Conservation (phyloP, 2,113 vertebrate genomes). For the Sinocyclocheilus maitianheensis region DNA sequence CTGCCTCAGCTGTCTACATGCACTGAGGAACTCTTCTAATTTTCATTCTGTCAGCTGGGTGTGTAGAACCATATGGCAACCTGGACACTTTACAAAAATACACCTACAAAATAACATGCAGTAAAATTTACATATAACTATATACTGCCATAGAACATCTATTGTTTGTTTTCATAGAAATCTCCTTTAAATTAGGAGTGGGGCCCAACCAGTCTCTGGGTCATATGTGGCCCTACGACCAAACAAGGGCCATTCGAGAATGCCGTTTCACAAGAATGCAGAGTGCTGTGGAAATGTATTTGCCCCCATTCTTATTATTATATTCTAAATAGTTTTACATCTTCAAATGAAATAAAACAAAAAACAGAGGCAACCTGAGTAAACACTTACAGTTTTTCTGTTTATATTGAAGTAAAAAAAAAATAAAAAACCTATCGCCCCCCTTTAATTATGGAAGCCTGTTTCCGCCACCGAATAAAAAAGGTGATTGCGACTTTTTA, state of each 20-base stretch:
- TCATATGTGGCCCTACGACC: neutral
- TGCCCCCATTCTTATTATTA: no score
- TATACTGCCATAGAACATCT: neutral
- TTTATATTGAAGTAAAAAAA: neutral
- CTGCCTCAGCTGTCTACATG: conserved; percentile 39
- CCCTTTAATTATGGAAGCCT: no score
- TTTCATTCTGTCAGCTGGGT: conserved; percentile 18
- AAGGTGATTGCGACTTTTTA: no score
- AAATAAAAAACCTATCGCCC: no score
- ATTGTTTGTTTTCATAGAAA: neutral
- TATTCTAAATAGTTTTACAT: neutral
- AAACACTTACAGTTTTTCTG: neutral
- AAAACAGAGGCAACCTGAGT: neutral
- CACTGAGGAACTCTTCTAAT: neutral
- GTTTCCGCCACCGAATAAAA: no score
- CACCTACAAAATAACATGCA: neutral
- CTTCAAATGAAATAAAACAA: no score
- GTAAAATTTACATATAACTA: neutral
- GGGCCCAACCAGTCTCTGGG: neutral
- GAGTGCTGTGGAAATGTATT: no score
- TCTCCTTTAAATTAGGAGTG: neutral
- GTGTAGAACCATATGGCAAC: neutral
- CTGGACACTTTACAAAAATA: neutral
- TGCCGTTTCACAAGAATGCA: no score
- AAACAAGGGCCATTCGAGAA: neutral